phyloP scores from a whole-genome alignment of 2,113 vertebrate genomes.

The Irena cyanogastra region DNA sequence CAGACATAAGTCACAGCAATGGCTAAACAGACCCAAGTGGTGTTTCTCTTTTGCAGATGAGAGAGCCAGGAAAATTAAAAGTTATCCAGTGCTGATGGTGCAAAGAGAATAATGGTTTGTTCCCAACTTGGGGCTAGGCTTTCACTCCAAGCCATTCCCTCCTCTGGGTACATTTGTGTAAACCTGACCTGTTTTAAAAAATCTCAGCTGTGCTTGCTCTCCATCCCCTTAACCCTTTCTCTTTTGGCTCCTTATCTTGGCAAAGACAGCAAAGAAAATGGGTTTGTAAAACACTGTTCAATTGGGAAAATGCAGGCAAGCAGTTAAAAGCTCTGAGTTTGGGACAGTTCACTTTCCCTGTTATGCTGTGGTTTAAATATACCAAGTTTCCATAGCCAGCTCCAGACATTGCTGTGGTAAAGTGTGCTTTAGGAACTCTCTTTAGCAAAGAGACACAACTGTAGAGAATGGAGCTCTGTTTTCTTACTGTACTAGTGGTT shows the following conservation, averaged over 20 bases:
- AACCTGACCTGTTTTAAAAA: slow-evolving; percentile 18
- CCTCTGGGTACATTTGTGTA: background rate
- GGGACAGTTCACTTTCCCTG: background rate
- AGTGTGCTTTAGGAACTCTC: background rate
- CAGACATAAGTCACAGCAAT: background rate
- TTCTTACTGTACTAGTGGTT: background rate
- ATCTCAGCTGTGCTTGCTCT: slow-evolving; percentile 19
- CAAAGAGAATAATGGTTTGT: background rate
- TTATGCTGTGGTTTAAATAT: background rate
- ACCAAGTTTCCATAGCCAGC: slow-evolving; percentile 15
- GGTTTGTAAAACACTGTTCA: background rate
- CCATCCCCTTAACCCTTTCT: slow-evolving; percentile 20
- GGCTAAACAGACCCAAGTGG: background rate
- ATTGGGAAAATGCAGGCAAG: background rate
- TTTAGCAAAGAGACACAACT: background rate
- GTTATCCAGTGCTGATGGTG: background rate
- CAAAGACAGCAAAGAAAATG: background rate
- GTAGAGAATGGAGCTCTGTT: background rate
- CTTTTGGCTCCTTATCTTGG: background rate
- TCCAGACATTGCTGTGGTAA: background rate
- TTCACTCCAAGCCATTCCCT: background rate
- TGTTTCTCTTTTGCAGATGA: background rate
- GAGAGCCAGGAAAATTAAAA: background rate
- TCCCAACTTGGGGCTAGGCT: background rate
- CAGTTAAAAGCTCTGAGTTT: background rate